Evolutionary conservation across 37 sponge, comb jelly and placozoan genomes (phyloP), one percentile per base, ranked within the genome.

Genomic region (Hexactinellida sp.): DNA sequence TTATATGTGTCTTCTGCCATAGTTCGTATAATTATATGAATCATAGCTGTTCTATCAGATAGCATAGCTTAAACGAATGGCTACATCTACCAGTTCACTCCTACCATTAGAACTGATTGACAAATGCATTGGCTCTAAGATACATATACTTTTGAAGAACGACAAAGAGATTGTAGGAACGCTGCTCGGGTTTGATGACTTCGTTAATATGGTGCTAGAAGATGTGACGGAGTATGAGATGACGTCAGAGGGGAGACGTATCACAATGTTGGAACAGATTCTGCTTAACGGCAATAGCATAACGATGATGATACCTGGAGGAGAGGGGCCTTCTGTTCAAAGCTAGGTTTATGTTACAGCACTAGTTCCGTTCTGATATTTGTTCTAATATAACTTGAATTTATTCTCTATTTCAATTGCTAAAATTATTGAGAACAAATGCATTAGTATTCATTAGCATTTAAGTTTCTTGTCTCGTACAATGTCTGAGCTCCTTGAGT

Each of bases 151-250:
- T 47, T 92, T 98, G 94, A 98, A 98, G 85, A 89, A 89, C 3
- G 99, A 98, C 51, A 95, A 92, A 38, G 99, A 98, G 87, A 89
- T 97, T 24, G 92, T 95, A 0, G 99, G 99, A 0, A 95, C 96
- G 0, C 89, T 97, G 19, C 90, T 97, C 0, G 99, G 99, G 39
- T 97, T 97, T 86, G 99, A 97, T 88, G 99, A 97, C 55, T 97
- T 92, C 86, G 99, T 97, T 85, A 97, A 89, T 90, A 96, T 96
- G 91, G 91, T 92, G 3, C 37, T 85, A 13, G 82, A 88, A 54
- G 84, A 84, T 36, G 88, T 84, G 36, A 88, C 84, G 0, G 84
- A 88, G 63, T 88, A 84, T 88, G 99, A 97, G 88, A 93, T 83
- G 83, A 97, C 99, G 5, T 87, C 95, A 19, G 99, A 95, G 36